phyloP scores from a whole-genome alignment of 2,113 vertebrate species.

The Indicator indicator region DNA sequence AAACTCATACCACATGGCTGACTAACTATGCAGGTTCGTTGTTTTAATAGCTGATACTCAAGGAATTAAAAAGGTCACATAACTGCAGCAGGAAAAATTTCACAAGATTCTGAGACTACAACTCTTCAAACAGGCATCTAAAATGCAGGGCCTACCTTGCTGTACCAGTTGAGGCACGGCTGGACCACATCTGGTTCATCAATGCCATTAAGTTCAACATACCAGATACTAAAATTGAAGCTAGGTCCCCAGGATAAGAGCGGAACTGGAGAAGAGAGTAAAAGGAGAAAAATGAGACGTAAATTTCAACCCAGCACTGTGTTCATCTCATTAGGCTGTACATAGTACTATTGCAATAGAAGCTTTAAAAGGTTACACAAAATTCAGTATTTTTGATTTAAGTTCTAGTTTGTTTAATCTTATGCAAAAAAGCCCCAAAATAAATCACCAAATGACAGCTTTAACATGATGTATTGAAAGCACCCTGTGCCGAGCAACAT shows the following conservation, averaged over 20 bases:
- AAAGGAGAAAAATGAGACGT: slow-evolving; percentile 28
- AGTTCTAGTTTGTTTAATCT: slow-evolving; percentile 7
- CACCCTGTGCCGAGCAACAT: slow-evolving; percentile 16
- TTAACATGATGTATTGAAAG: background rate
- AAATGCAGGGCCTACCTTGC: slow-evolving; percentile 88
- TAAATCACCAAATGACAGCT: background rate
- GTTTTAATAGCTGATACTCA: background rate
- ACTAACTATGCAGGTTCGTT: background rate
- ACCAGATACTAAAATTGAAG: slow-evolving; percentile 99
- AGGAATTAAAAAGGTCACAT: slow-evolving; percentile 13
- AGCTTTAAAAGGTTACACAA: background rate
- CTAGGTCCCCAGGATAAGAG: slow-evolving; percentile 99
- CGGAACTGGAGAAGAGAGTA: slow-evolving; percentile 84
- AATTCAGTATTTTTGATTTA: background rate
- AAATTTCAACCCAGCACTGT: background rate
- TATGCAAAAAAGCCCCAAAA: background rate
- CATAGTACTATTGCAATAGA: background rate
- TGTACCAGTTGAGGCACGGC: slow-evolving; percentile 99
- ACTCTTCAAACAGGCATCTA: slow-evolving; percentile 23
- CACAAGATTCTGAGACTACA: slow-evolving; percentile 1
- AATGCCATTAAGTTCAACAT: slow-evolving; percentile 97
- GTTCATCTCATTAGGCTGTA: background rate
- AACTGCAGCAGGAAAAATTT: background rate
- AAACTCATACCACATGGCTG: background rate
- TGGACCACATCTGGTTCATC: slow-evolving; percentile 98